Evolutionary conservation across 2,113 vertebrate genomes (phyloP).

Genomic region (Pituophis catenifer): DNA sequence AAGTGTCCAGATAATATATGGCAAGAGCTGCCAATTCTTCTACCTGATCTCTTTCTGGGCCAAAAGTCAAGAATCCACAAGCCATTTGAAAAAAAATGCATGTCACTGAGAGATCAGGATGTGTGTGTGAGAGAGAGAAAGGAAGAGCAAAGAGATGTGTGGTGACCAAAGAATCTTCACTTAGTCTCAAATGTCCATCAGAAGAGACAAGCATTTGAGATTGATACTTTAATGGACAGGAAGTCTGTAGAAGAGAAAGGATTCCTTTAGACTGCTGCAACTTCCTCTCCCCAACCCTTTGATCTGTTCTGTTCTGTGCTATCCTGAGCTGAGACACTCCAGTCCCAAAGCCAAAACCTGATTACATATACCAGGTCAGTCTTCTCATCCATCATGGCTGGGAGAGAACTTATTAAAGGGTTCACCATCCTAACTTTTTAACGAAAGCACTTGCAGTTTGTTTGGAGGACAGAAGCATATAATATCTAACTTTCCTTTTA

Average conservation of each 20-base stretch:
- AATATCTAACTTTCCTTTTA: background rate
- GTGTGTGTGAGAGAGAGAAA: background rate
- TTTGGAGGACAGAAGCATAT: background rate
- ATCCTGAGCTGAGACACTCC: background rate
- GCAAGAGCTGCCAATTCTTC: background rate
- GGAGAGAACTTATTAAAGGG: background rate
- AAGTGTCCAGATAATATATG: background rate
- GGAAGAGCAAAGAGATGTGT: background rate
- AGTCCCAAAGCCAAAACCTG: background rate
- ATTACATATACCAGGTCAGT: background rate
- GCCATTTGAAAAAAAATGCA: background rate
- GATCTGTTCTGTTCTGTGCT: background rate
- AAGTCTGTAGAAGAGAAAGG: background rate
- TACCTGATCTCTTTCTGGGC: background rate
- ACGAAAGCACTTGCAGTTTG: background rate
- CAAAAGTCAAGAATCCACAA: background rate
- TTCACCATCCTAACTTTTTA: background rate
- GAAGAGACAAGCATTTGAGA: background rate
- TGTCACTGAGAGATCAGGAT: background rate
- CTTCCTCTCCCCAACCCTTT: background rate
- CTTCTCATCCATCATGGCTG: background rate
- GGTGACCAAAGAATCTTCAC: background rate
- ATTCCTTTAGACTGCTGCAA: background rate
- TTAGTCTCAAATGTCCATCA: background rate
- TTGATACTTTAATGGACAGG: background rate